These are phyloP conservation scores for Spodoptera picta DNA, from an alignment of 2,888 invertebrate genomes.

Conservation along the genomic window DNA sequence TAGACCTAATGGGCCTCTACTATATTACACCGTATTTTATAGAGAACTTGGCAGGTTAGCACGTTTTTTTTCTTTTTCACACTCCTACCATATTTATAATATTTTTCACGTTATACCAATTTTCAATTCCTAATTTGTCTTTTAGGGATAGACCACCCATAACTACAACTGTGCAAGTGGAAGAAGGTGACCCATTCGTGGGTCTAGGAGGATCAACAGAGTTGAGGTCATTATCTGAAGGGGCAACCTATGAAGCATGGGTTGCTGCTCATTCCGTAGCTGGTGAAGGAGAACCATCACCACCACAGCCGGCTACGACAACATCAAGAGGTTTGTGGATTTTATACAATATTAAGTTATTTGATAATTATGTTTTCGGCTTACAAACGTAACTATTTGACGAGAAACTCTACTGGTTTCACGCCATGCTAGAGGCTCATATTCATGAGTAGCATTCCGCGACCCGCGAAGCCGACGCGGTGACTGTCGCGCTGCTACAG, in stretches of 20 bases:
- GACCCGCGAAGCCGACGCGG: too few relatives aligned
- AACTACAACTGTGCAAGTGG: conserved; percentile 81
- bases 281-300: conserved; percentile 94
- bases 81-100: too few relatives aligned
- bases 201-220: conserved; percentile 89
- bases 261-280: conserved; percentile 94
- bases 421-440: too few relatives aligned
- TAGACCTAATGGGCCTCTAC: conserved; percentile 94
- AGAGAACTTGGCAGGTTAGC: conserved; percentile 91
- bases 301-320: conserved; percentile 92
- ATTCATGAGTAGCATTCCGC: too few relatives aligned
- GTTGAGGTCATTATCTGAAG: conserved; percentile 91
- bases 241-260: conserved; percentile 95
- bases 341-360: too few relatives aligned
- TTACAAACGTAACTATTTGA: too few relatives aligned
- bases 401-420: too few relatives aligned
- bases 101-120: too few relatives aligned
- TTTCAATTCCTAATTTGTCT: too few relatives aligned
- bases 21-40: conserved; percentile 94
- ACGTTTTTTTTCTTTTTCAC: too few relatives aligned
- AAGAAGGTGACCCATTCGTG: conserved; percentile 75
- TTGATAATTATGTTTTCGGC: too few relatives aligned
- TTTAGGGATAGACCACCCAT: conserved; percentile 83
- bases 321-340: conserved; percentile 90
- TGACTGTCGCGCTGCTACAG: too few relatives aligned